Conservation (phyloP, 2,113 vertebrate species). For the Sus scrofa region T2T-Sscrofa CM000830.6:37142001-37142500, state of each 20-base stretch:
- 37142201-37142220: constrained; percentile 24
- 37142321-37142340: constrained; percentile 55
- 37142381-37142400: constrained; percentile 40
- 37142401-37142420: constrained; percentile 39
- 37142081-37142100: constrained; percentile 36
- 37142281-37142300: constrained; percentile 41
- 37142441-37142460: constrained; percentile 67
- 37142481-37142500: constrained; percentile 60
- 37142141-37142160: constrained; percentile 51
- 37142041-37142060: background rate
- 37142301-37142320: background rate
- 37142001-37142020: background rate
- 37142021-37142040: background rate
- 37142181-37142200: constrained; percentile 47
- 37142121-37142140: constrained; percentile 32
- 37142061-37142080: background rate
- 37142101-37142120: constrained; percentile 35
- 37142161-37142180: background rate
- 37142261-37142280: constrained; percentile 14
- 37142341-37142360: background rate
- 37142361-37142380: constrained; percentile 57
- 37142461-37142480: constrained; percentile 32
- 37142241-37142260: constrained; percentile 28
- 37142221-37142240: constrained; percentile 11
- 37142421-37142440: constrained; percentile 73